Evolutionary conservation across 2,888 invertebrate species (phyloP), one percentile per base, ranked within the genome.

Genomic region (Nomada ruficornis): DNA sequence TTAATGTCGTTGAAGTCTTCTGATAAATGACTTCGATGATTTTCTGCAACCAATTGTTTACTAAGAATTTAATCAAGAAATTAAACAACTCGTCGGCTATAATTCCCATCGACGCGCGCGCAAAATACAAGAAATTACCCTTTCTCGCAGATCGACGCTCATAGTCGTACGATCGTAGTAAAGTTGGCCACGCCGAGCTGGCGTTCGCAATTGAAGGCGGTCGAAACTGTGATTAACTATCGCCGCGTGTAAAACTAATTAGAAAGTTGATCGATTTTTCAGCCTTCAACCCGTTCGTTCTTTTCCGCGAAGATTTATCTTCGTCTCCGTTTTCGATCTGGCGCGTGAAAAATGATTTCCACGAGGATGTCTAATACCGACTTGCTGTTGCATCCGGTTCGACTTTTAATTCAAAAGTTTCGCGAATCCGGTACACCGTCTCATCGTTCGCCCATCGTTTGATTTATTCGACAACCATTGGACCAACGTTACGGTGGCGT

Each of bases 381-480:
- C 11, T 13, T 11, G 52, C 13, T 47, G 69, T 59, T n/a, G 60
- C 73, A 18, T 42, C 26, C 13, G 44, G 42, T 29, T 44, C 60
- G 67, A 67, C 63, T 76, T 73, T 81, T 62, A 44, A 84, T 70
- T 75, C 50, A 36, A 54, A 75, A 55, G 70, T 77, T 76, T 65
- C 63, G 57, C 23, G 71, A 68, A 23, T 57, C 68, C 72, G 59
- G 54, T 68, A 47, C 42, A 36, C 50, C 52, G 73, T 69, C 47
- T 36, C 59, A 10, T 64, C 68, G 74, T 36, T 71, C 20, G 23
- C 64, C n/a, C 47, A 20, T 57, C n/a, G n/a, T 75, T 83, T 83
- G 80, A 86, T 86, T 86, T 85, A 86, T 83, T 77, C 84, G 67
- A 50, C 59, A 26, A 75, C 67, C 54, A 36, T 18, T 23, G n/a